Base-by-base conservation (phyloP, 2,113 vertebrate genomes). In the Brachypteracias leptosomus region DNA sequence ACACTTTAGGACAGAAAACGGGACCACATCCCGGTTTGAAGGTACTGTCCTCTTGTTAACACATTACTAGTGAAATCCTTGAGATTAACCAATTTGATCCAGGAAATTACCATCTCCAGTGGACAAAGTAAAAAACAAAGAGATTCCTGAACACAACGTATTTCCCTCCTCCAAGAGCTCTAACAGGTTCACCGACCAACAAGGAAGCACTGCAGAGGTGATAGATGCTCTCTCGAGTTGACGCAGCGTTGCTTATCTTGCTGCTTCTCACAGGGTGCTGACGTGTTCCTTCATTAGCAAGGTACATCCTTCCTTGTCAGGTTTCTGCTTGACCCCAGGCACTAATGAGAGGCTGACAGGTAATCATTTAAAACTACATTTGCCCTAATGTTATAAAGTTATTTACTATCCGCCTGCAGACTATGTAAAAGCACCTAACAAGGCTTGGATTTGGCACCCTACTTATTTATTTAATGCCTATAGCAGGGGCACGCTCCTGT, bases 301-400 rank as follows among this genome's bases (percentile, higher is more conserved):
- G 52, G 67, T 75, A 74, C 20, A n/a, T 81, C 91, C 67, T 88
- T 55, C 49, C 61, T 71, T 90, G 87, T 76, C 94, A 85, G 13
- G 40, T 15, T 91, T 75, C 90, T 90, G 54, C 85, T 78, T 62
- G 51, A 85, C 42, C 40, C 68, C 10, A 38, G 33, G 29, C 46
- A 15, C 83, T 93, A 95, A 96, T 18, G 46, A 94, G 44, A 91
- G 15, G 36, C 62, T 85, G 89, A 75, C 20, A 10, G 78, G 40
- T 58, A 70, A 95, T 94, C 49, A 88, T 90, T 96, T 78, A 59
- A 81, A 91, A 86, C 29, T 49, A 40, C 67, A 71, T 95, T 84
- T 72, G 26, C 58, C 83, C 20, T 28, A n/a, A 80, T 2, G 0
- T 55, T 54, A 55, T 80, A 16, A 88, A 85, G 54, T 84, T 86